Conservation (phyloP, 2,797 vertebrate genomes). For the Darevskia nairensis region DNA sequence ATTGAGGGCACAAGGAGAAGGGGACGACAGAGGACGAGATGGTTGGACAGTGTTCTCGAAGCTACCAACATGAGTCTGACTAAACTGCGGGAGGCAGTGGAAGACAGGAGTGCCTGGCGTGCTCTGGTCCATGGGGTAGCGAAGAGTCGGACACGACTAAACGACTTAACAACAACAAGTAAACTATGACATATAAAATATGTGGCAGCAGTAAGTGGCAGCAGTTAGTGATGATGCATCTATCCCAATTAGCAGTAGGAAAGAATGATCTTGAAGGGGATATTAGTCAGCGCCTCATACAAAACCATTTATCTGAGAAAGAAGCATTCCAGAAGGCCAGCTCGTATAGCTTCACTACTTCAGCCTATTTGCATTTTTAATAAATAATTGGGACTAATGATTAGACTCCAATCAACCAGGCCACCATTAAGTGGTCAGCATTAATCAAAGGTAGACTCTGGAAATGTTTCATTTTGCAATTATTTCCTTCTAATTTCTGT, state of each 20-base stretch:
- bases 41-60: too few species aligned
- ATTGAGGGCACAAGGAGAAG: too few species aligned
- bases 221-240: neutral
- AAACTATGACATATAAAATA: neutral
- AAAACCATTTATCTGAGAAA: neutral
- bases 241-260: neutral
- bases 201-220: neutral
- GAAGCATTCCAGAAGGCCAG: neutral
- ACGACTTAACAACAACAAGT: too few species aligned
- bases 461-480: neutral
- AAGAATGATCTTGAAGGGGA: neutral
- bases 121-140: too few species aligned
- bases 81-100: too few species aligned
- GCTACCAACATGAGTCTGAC: too few species aligned
- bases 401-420: neutral
- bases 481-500: neutral
- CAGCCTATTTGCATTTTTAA: neutral
- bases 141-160: too few species aligned
- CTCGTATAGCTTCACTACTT: neutral
- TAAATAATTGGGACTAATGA: slow-evolving; percentile 5
- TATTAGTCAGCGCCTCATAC: neutral
- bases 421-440: neutral
- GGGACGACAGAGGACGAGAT: too few species aligned
- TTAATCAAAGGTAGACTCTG: neutral
- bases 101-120: too few species aligned